Base-by-base conservation (phyloP, 1,140 invertebrate species). In the Lepidurus couesii region DNA sequence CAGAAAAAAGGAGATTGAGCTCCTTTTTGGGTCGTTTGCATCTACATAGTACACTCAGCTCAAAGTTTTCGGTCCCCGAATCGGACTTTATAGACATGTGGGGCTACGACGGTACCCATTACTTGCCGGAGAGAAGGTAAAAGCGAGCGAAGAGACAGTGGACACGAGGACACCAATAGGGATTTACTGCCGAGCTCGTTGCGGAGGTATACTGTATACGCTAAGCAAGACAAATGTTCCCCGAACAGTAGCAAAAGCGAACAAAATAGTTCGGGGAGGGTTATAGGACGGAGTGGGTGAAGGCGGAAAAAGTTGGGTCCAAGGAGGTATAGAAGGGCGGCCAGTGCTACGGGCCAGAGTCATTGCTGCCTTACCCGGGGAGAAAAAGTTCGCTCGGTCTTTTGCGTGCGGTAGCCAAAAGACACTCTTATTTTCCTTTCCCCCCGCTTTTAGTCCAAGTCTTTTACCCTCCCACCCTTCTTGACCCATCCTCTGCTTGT, bases 181-280 rank as follows among this genome's bases (percentile, higher is more conserved):
- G 53, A 65, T 65, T 65, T 65, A 65, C 53, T 65, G 53, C 53
- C 53, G 53, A 65, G 53, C 53, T 65, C 53, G 53, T 65, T 65
- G 53, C 53, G 21, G 21, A 21, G 53, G n/a, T 16, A 34, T 34
- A 65, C 53, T 65, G 53, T 65, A 65, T 65, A 65, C 53, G 16
- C 53, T 65, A 65, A 65, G n/a, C 13, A 65, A 65, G 53, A 65
- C 53, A 65, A 65, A 65, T 65, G 53, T 65, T 65, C 53, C 53
- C 53, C 53, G 53, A 65, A 65, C 53, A 65, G 53, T 21, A 65
- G 53, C 53, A 65, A 65, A 65, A 65, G 47, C 13, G 47, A 65
- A 9, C 47, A 65, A 65, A 65, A 65, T 10, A 65, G 53, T 65
- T 65, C 16, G 53, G 53, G 53, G 34, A 34, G 34, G 34, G 34